phyloP scores from a whole-genome alignment of 2,113 vertebrate genomes.

The Antechinus stuartii region DNA sequence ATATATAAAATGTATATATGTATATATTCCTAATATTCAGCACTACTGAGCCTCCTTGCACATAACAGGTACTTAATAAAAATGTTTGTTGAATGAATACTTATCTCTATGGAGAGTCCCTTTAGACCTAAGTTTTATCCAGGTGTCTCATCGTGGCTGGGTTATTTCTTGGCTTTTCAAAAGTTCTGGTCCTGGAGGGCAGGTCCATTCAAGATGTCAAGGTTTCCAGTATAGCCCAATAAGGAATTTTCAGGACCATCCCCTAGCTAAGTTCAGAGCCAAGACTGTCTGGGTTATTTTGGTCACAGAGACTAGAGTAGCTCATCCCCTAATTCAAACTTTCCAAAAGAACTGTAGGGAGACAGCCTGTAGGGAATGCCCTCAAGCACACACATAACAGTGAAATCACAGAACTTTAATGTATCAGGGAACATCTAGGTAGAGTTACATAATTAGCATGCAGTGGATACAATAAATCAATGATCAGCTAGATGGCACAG shows the following conservation, averaged over 20 bases:
- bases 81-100: neutral
- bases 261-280: neutral
- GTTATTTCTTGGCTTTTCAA: neutral
- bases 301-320: neutral
- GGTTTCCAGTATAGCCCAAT: neutral
- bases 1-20: too few species aligned
- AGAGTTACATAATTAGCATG: neutral
- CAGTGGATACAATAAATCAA: neutral
- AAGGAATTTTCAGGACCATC: neutral
- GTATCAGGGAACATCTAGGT: neutral
- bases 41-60: neutral
- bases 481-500: too few species aligned
- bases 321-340: neutral
- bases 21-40: neutral
- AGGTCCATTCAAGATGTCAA: neutral
- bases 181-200: neutral
- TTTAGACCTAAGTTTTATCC: neutral
- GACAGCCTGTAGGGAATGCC: neutral
- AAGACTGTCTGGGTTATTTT: neutral
- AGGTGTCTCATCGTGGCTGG: neutral
- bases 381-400: neutral
- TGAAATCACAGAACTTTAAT: neutral
- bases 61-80: neutral
- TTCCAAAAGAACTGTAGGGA: neutral
- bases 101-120: neutral